phyloP scores from a whole-genome alignment of 1,140 invertebrate species.

The Saccostrea cuccullata region DNA sequence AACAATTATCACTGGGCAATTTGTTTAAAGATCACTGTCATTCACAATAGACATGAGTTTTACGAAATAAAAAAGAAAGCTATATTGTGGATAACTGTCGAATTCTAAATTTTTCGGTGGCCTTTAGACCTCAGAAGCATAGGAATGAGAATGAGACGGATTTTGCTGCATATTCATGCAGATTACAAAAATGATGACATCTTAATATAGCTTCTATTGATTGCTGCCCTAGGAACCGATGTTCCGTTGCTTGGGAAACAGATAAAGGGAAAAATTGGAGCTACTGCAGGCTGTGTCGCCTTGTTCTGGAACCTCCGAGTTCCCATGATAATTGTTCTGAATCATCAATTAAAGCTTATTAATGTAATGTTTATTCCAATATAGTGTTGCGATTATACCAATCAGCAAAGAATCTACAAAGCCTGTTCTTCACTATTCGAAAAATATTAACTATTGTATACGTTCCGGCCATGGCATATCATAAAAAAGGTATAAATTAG shows the following conservation, averaged over 20 bases:
- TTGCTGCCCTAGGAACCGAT: neutral
- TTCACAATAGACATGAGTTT: neutral
- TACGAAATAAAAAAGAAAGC: neutral
- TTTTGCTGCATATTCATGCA: neutral
- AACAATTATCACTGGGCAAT: neutral
- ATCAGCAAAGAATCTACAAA: too few species aligned
- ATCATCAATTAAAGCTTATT: neutral
- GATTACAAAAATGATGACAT: slow-evolving; percentile 34
- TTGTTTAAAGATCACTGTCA: neutral
- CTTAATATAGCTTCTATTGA: slow-evolving; percentile 29
- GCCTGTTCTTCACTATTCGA: too few species aligned
- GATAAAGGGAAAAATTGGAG: neutral
- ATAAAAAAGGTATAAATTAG: too few species aligned
- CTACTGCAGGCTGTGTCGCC: neutral
- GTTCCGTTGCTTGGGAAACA: neutral
- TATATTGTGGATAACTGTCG: neutral
- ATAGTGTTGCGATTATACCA: neutral
- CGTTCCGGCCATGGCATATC: too few species aligned
- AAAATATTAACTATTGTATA: too few species aligned
- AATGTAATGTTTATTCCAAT: neutral
- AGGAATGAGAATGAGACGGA: neutral
- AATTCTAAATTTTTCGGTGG: neutral
- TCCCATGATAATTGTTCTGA: neutral
- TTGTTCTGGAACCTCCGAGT: too few species aligned
- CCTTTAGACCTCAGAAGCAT: neutral